Evolutionary conservation across 1,140 invertebrate species (phyloP).

Genomic region (Diabrotica undecimpunctata): DNA sequence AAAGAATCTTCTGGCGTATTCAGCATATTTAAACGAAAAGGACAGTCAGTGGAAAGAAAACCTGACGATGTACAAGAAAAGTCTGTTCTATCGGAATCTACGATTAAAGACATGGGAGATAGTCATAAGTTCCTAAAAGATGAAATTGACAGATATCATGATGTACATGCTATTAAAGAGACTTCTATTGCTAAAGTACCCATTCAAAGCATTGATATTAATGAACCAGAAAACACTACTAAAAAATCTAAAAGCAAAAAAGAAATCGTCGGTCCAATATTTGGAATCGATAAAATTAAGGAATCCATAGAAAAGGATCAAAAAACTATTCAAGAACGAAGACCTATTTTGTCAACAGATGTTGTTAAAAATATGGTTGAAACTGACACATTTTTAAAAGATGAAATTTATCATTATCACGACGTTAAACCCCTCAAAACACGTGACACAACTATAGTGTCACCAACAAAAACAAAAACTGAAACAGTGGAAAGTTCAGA

Average conservation of each 20-base stretch:
- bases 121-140: conserved; percentile 21
- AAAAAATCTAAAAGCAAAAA: conserved; percentile 15
- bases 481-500: background rate
- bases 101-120: conserved; percentile 16
- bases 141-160: conserved; percentile 27
- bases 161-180: conserved; percentile 17
- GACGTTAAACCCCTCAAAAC: conserved; percentile 16
- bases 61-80: background rate
- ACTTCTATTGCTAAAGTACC: background rate
- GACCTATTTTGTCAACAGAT: conserved; percentile 6
- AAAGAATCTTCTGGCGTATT: background rate
- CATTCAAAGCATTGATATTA: background rate
- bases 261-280: conserved; percentile 28
- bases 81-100: background rate
- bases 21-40: conserved; percentile 4
- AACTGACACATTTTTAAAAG: conserved; percentile 20
- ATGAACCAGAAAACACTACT: background rate
- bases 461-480: background rate
- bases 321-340: background rate
- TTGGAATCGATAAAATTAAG: conserved; percentile 29
- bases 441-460: background rate
- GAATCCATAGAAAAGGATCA: conserved; percentile 23
- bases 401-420: conserved; percentile 25
- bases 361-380: conserved; percentile 16
- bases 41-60: conserved; percentile 9